Evolutionary conservation across 2,888 invertebrate species (phyloP).

Genomic region (Toxonevra muliebris): DNA sequence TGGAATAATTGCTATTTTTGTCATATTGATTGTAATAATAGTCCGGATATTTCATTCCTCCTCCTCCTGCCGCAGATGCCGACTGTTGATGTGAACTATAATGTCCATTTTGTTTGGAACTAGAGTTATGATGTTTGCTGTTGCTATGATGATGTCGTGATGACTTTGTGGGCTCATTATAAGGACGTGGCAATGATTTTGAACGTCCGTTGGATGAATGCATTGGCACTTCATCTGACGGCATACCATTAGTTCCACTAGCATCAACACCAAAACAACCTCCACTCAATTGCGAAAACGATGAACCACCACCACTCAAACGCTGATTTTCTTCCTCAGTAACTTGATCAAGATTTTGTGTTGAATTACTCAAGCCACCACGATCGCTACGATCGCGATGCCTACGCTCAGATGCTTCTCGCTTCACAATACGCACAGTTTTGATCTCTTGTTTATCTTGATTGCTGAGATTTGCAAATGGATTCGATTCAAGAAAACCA

Average conservation of each 20-base stretch:
- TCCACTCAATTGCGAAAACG: too few relatives aligned
- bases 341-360: constrained; percentile 64
- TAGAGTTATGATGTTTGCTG: constrained; percentile 44
- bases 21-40: constrained; percentile 54
- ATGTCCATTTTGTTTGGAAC: constrained; percentile 43
- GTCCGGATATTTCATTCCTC: constrained; percentile 44
- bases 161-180: constrained; percentile 55
- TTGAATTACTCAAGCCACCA: constrained; percentile 64
- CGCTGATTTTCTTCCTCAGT: constrained; percentile 61
- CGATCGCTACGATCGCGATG: constrained; percentile 83
- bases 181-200: constrained; percentile 68
- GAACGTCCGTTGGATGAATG: constrained; percentile 61
- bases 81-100: constrained; percentile 38
- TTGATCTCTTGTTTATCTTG: constrained; percentile 90
- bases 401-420: constrained; percentile 83
- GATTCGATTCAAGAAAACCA: constrained; percentile 61
- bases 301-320: constrained; percentile 33
- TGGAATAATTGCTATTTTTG: constrained; percentile 58
- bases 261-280: constrained; percentile 34
- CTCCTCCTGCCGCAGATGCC: constrained; percentile 27
- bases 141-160: constrained; percentile 48
- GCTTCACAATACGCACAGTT: constrained; percentile 92
- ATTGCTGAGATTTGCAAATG: constrained; percentile 70
- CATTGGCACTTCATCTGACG: constrained; percentile 48
- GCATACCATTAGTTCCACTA: constrained; percentile 37